Evolutionary conservation across 2,797 vertebrate species (phyloP).

Genomic region (Enoplosus armatus): DNA sequence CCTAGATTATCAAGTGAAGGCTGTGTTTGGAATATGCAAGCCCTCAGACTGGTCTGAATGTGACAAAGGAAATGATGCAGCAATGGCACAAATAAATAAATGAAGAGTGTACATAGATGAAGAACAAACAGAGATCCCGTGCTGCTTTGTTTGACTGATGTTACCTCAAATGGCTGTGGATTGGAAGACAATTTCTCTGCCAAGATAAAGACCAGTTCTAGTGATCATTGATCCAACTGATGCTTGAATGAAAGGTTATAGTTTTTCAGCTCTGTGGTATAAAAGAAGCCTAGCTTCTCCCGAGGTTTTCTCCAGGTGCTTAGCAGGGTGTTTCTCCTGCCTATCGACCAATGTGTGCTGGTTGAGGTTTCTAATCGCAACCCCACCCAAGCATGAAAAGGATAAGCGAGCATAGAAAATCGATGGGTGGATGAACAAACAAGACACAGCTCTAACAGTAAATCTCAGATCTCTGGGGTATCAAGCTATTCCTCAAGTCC

Average conservation of each 20-base stretch:
- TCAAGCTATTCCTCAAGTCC: conserved; percentile 10
- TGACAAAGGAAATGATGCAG: conserved; percentile 47
- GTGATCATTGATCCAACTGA: conserved; percentile 28
- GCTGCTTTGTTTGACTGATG: conserved; percentile 18
- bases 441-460: conserved; percentile 34
- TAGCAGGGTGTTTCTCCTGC: conserved; percentile 33
- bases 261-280: neutral
- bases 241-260: conserved; percentile 16
- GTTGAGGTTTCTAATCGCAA: conserved; percentile 15
- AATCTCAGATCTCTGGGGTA: conserved; percentile 37
- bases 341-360: conserved; percentile 23
- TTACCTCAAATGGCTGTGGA: conserved; percentile 2
- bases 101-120: conserved; percentile 34
- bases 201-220: conserved; percentile 9
- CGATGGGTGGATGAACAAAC: conserved; percentile 44
- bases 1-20: conserved; percentile 57
- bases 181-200: conserved; percentile 14
- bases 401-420: conserved; percentile 48
- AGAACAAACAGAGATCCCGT: conserved; percentile 33
- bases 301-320: conserved; percentile 30
- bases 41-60: conserved; percentile 23
- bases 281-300: conserved; percentile 1
- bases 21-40: conserved; percentile 49
- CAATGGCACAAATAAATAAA: conserved; percentile 47
- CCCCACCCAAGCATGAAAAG: conserved; percentile 31